Percentiles rank a stretch among this genome's conserved stretches.
Conservation (phyloP, 2,888 invertebrate species). For the Meiosimyza decipiens region DNA sequence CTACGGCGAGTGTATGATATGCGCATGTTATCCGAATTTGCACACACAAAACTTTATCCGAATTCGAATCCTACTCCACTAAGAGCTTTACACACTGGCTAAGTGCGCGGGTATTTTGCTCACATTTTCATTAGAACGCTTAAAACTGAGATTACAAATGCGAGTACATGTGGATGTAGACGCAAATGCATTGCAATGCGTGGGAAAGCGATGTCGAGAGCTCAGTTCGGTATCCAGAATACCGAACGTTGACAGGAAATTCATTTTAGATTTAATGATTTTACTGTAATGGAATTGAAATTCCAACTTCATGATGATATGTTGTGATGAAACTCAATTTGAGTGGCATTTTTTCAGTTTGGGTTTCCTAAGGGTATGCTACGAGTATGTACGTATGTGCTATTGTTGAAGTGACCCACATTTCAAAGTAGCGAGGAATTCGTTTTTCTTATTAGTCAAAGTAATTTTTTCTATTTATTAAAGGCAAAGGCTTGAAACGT, state of each 20-base stretch:
- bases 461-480: no score
- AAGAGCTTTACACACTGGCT: no score
- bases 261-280: slow-evolving; percentile 42
- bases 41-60: slow-evolving; percentile 4
- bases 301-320: slow-evolving; percentile 28
- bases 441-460: no score
- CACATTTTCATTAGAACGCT: no score
- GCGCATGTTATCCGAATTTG: slow-evolving; percentile 56
- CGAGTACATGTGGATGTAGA: slow-evolving; percentile 44
- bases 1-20: not conserved
- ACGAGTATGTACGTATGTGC: not conserved
- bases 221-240: not conserved
- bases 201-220: slow-evolving; percentile 25
- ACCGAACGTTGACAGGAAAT: slow-evolving; percentile 15
- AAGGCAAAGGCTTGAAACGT: no score
- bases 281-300: slow-evolving; percentile 35
- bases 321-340: slow-evolving; percentile 28
- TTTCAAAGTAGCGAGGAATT: not conserved
- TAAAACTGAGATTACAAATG: no score
- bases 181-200: slow-evolving; percentile 51
- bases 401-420: slow-evolving; percentile 33
- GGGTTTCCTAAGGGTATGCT: not conserved
- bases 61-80: not conserved
- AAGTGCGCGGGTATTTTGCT: no score
- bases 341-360: slow-evolving; percentile 13